Conservation (phyloP, 2,888 invertebrate species). For the Noctua janthina region DNA sequence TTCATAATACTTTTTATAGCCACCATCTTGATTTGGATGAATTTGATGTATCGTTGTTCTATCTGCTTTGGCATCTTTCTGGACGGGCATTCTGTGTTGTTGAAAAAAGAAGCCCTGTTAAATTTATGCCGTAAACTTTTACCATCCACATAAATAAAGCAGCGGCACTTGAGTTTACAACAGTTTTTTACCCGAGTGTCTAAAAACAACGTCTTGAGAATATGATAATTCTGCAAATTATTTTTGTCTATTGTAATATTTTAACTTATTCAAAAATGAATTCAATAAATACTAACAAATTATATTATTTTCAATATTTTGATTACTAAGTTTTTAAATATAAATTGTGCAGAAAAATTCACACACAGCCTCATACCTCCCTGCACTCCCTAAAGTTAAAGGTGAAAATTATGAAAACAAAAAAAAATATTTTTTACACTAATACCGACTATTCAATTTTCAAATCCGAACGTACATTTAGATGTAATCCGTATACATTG, state of each 20-base stretch:
- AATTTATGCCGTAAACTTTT: neutral
- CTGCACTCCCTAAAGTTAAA: neutral
- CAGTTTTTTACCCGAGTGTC: neutral
- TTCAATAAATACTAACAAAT: neutral
- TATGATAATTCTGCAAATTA: neutral
- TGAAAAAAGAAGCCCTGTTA: neutral
- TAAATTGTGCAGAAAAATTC: neutral
- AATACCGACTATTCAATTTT: slow-evolving; percentile 15
- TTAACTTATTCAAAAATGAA: neutral
- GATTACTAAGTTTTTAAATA: neutral
- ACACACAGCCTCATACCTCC: neutral
- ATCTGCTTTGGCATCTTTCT: slow-evolving; percentile 21
- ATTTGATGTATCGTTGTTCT: slow-evolving; percentile 71
- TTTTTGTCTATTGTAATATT: neutral
- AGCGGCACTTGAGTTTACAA: neutral
- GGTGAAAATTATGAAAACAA: neutral
- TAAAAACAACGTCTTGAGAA: neutral
- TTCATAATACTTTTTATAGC: slow-evolving; percentile 83
- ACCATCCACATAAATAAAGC: neutral
- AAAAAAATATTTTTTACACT: neutral
- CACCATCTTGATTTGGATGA: slow-evolving; percentile 75
- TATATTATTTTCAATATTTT: neutral
- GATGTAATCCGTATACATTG: slow-evolving; percentile 44
- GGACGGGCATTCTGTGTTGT: neutral
- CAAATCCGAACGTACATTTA: slow-evolving; percentile 26